phyloP scores from a whole-genome alignment of 2,113 vertebrate genomes.

The Poicephalus gulielmi region DNA sequence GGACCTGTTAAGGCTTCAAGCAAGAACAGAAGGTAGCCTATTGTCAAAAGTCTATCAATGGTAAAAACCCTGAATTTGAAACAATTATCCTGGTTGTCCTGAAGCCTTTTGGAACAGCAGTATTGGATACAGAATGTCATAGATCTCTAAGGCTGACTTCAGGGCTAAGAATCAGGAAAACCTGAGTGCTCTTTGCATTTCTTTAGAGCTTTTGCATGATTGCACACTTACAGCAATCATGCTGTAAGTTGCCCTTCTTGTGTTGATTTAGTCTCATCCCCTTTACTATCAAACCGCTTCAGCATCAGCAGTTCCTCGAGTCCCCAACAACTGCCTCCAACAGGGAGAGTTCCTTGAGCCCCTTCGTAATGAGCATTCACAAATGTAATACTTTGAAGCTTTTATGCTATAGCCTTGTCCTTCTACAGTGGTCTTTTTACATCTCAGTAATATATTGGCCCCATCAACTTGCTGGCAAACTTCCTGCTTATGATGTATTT shows the following conservation, averaged over 20 bases:
- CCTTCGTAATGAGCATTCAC: neutral
- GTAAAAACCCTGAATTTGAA: neutral
- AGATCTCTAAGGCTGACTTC: neutral
- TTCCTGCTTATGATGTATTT: neutral
- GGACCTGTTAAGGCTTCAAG: neutral
- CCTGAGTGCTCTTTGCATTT: neutral
- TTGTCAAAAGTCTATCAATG: conserved; percentile 1
- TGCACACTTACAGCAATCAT: neutral
- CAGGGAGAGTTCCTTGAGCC: neutral
- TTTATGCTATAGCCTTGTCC: neutral
- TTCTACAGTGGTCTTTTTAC: neutral
- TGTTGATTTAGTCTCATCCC: neutral
- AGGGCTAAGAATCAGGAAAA: neutral
- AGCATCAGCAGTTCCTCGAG: neutral
- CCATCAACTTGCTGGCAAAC: neutral
- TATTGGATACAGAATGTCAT: neutral
- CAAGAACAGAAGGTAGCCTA: neutral
- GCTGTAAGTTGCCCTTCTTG: neutral
- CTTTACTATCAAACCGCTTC: neutral
- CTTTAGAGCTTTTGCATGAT: neutral
- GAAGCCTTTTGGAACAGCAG: neutral
- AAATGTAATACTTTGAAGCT: neutral
- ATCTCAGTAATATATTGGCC: neutral
- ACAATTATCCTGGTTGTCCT: neutral
- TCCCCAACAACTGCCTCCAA: neutral